These are phyloP conservation scores for Noctuana brunneofusca DNA, from an alignment of 2,888 invertebrate genomes.

Conservation along the genomic window DNA sequence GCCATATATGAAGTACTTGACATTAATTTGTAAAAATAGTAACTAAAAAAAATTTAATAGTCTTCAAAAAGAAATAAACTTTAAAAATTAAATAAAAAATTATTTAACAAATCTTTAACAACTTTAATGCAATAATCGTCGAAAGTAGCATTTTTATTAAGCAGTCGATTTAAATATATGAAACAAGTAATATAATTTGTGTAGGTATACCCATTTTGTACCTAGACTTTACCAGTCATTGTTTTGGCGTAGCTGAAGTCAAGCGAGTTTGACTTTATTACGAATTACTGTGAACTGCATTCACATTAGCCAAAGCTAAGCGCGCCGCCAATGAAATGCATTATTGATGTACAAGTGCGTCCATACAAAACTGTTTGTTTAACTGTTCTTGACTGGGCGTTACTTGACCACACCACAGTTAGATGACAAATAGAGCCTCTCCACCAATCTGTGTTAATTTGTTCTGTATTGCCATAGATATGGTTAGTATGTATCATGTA, in stretches of 20 bases:
- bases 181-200: no score
- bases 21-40: no score
- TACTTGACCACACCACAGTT: slow-evolving; percentile 75
- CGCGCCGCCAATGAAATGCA: slow-evolving; percentile 73
- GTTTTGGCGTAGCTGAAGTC: not conserved
- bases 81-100: no score
- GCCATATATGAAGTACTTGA: no score
- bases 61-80: no score
- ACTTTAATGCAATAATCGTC: no score
- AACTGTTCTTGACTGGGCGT: slow-evolving; percentile 72
- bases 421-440: slow-evolving; percentile 68
- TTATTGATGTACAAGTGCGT: slow-evolving; percentile 70
- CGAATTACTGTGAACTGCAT: slow-evolving; percentile 58
- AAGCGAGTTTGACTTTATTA: not conserved
- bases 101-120: no score
- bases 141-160: no score
- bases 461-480: slow-evolving; percentile 60
- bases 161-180: no score
- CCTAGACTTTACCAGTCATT: no score
- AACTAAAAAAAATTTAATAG: no score
- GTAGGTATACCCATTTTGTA: no score
- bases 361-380: slow-evolving; percentile 72
- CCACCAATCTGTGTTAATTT: slow-evolving; percentile 74
- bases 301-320: slow-evolving; percentile 60
- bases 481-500: not conserved